Evolutionary conservation across 2,888 invertebrate species (phyloP), one percentile per base, ranked within the genome.

Genomic region (Drosophila kuntzei): DNA sequence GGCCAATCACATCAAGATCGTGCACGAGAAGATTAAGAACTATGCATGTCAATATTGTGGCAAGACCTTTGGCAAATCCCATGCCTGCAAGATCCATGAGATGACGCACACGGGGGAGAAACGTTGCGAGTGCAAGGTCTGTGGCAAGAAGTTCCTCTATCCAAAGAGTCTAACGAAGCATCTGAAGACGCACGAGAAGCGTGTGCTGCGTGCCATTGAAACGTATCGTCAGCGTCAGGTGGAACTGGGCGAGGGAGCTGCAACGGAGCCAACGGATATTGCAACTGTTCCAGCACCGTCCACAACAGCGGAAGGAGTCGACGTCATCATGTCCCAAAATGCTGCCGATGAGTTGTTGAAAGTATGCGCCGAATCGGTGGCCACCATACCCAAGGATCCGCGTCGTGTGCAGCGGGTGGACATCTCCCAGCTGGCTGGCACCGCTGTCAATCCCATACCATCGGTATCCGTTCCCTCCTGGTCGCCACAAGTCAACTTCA

Each of bases 401-500:
- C 81, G 90, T 16, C 88, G 90, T 1, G 90, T 90, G 7, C 89
- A 90, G 32, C 90, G 90, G 3, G 90, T 90, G 5, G 91, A 91
- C 32, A 87, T 90, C 14, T 71, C 91, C 0, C 85, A 91, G 27
- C 64, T 90, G 14, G 90, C 90, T 22, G 90, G 90, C 20, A 90
- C 90, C 0, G 81, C 90, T 34, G 90, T 91, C 1, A 90, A 90
- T 73, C 90, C 90, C 1, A 90, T 90, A 62, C 77, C 91, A 1
- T 90, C 90, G 1, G 90, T 90, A 0, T 80, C 91, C 0, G 87
- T 90, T 50, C 91, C 90, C 1, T 90, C 90, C 0, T 90, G 91
- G 90, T 90, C 90, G n/a, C 91, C 90, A 0, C 91, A 91, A 47
- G 81, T 90, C 2, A 91, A 92, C 74, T 92, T 91, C 43, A 91